Base-by-base conservation (phyloP, 2,888 invertebrate species). In the Drosophila rubida region DNA sequence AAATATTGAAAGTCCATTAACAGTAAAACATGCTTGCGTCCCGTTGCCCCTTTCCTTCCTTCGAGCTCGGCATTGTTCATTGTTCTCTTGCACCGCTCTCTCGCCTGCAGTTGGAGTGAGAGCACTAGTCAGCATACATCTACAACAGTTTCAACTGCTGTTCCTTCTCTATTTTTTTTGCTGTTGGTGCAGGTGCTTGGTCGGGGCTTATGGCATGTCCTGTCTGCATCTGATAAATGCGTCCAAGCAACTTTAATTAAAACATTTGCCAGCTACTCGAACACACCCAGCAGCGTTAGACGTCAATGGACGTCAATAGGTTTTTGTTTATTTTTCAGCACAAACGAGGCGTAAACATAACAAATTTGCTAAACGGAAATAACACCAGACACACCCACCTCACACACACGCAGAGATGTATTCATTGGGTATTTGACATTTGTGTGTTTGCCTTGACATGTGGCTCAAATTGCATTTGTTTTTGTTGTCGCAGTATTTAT, bases 191-290 rank as follows among this genome's bases (percentile, higher is more conserved):
- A 69, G 80, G 63, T 62, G 75, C 65, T 35, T 16, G 14, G 74
- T 41, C 45, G 55, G 54, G 41, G 79, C 69, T 73, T 66, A 53
- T 84, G 77, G 67, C 75, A 68, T 75, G 72, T 87, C 84, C 89
- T 84, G 84, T 85, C 84, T 85, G 84, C 89, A 85, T 85, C 84
- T 85, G 84, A 85, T 85, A 85, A 85, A 84, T 65, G 87, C 76
- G 69, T 76, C 63, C 69, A 73, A 88, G 76, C 85, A 84, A 88
- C 75, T 85, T 88, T 85, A 85, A 85, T 85, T 85, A 85, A 84
- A 88, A 88, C 87, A 78, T 80, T 77, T 77, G 75, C 61, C 19
- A 23, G 41, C 14, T 22, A 60, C 19, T 19, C 19, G 19, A 2
- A 19, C 69, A 53, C 62, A 64, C 59, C 63, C 62, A 69, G 13